These are phyloP conservation scores for Diploscapter pachys DNA, from an alignment of 1,140 invertebrate genomes.

Conservation along the genomic window DNA sequence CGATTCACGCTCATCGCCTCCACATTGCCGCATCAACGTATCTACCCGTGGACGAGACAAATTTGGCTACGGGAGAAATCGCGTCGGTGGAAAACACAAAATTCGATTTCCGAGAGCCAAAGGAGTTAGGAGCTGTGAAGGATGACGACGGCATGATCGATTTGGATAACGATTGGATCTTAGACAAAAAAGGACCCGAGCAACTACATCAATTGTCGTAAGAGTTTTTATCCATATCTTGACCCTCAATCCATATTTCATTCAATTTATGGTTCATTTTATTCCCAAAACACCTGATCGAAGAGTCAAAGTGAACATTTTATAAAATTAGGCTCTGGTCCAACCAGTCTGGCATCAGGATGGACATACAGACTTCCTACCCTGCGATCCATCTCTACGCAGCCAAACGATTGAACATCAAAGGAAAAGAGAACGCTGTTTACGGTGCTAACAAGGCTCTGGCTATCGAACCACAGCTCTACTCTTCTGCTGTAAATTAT, in stretches of 20 bases:
- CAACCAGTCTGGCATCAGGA: conserved; percentile 11
- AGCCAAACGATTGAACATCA: conserved; percentile 7
- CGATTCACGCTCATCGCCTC: too few species aligned
- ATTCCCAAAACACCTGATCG: too few species aligned
- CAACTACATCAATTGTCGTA: background rate
- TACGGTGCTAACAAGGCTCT: conserved; percentile 14
- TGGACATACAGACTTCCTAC: conserved; percentile 8
- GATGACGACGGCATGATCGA: background rate
- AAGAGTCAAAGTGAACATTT: too few species aligned
- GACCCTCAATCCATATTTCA: too few species aligned
- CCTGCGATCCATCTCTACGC: conserved; percentile 13
- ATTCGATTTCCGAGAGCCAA: conserved; percentile 12
- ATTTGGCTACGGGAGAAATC: conserved; percentile 9
- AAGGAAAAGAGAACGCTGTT: conserved; percentile 5
- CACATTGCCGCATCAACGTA: too few species aligned
- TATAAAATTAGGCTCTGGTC: conserved; percentile 3
- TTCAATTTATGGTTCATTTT: too few species aligned
- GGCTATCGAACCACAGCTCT: conserved; percentile 16
- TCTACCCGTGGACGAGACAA: conserved; percentile 4
- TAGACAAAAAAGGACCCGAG: background rate
- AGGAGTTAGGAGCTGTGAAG: background rate
- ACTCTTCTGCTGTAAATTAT: conserved; percentile 16
- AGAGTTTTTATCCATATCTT: too few species aligned
- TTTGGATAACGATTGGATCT: conserved; percentile 13
- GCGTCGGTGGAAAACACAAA: background rate